A percentile compares a stretch with the other conserved stretches of the same genome.
phyloP scores from a whole-genome alignment of 2,113 vertebrate species.

The Halcyon senegalensis region DNA sequence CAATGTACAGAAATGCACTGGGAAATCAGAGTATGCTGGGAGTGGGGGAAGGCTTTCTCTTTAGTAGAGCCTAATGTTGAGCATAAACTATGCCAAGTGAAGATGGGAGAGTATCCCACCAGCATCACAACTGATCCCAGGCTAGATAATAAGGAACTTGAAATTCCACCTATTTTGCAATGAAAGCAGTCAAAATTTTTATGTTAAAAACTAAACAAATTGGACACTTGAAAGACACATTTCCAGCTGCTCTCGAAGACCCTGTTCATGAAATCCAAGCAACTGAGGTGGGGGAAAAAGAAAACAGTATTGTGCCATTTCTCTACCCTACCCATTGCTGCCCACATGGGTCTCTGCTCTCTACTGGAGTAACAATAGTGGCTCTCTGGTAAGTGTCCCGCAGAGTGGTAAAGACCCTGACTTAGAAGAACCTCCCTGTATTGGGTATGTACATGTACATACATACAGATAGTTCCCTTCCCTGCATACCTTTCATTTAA shows the following conservation, averaged over 20 bases:
- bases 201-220: neutral
- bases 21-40: neutral
- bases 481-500: neutral
- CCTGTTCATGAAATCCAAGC: neutral
- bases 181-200: neutral
- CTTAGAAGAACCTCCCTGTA: neutral
- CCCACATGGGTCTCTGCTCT: neutral
- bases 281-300: neutral
- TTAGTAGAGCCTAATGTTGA: neutral
- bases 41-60: neutral
- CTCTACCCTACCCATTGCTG: neutral
- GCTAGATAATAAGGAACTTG: neutral
- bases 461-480: accelerated
- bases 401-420: neutral
- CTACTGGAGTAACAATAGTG: neutral
- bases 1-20: accelerated
- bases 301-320: neutral
- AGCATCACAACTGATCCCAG: neutral
- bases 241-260: neutral
- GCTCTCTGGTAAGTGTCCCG: neutral
- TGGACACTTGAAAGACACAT: neutral
- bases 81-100: neutral
- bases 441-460: neutral
- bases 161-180: neutral
- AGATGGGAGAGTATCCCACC: neutral